Conservation (phyloP, 2,888 invertebrate species). For the Melanotus villosus region DNA sequence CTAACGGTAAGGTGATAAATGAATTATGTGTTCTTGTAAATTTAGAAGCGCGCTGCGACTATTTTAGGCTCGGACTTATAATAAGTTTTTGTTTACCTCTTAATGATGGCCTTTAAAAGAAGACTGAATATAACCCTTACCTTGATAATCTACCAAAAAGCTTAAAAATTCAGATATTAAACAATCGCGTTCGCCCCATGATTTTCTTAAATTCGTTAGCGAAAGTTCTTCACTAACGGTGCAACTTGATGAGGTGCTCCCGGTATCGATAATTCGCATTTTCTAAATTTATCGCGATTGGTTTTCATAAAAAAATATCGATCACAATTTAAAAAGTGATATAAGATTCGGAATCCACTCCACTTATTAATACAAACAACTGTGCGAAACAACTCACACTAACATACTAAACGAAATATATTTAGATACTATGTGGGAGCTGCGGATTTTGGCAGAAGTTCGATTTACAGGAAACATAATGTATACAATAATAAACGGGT, state of each 20-base stretch:
- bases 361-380: neutral
- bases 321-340: neutral
- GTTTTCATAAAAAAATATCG: no score
- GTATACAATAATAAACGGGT: slow-evolving; percentile 9
- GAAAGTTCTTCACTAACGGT: slow-evolving; percentile 47
- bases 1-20: no score
- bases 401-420: slow-evolving; percentile 38
- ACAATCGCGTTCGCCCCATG: slow-evolving; percentile 62
- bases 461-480: slow-evolving; percentile 6
- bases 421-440: slow-evolving; percentile 39
- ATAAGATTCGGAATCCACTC: neutral
- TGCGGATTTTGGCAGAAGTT: slow-evolving; percentile 27
- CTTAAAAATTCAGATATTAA: slow-evolving; percentile 68
- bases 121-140: no score
- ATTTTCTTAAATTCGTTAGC: slow-evolving; percentile 58
- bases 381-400: slow-evolving; percentile 23
- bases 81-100: no score
- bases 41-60: slow-evolving; percentile 19
- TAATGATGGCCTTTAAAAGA: no score
- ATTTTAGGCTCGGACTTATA: slow-evolving; percentile 10
- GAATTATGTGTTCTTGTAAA: slow-evolving; percentile 10
- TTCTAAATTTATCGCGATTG: neutral
- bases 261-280: slow-evolving; percentile 32
- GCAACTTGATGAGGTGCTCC: neutral
- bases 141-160: slow-evolving; percentile 70